Base-by-base conservation (phyloP, 2,888 invertebrate species). In the Himalopsyche kuldschensis region DNA sequence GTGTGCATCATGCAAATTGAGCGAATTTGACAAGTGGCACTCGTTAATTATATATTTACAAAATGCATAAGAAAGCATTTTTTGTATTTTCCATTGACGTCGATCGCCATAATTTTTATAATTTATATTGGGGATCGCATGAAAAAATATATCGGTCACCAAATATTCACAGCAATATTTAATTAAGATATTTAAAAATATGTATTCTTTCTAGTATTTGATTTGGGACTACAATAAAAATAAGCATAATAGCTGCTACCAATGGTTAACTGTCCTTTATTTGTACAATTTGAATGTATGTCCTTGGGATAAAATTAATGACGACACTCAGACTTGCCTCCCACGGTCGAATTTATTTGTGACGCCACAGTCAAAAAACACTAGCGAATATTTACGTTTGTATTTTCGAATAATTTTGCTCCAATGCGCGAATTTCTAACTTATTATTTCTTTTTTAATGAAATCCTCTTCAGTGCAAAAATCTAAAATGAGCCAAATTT, bases 261-360 rank as follows among this genome's bases (percentile, higher is more conserved):
- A 55, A 20, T 55, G 20, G 55, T 55, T n/a, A 24, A 55, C 55
- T 55, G 55, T 55, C 55, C 55, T 55, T 55, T 20, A 55, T 55
- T 55, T 55, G 55, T 55, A 55, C 55, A 20, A 55, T 55, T 55
- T 55, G 55, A 55, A 55, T 55, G 55, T n/a, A 20, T 83, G 83
- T 83, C 83, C 83, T 83, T 83, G 83, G 83, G 48, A 79, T 79
- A 80, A 82, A 79, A 85, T 82, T 81, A 82, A 86, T 86, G 86
- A 84, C 81, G 86, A 85, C 85, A 80, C 78, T 80, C 82, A 83
- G 86, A 86, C 86, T 78, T 69, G 80, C 82, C 86, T 83, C 86
- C 84, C 86, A 86, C 86, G 78, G 81, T n/a, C 75, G 81, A 83
- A 84, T 85, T 85, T 85, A 85, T 85, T 84, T 80, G 83, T 84